Evolutionary conservation across 64 coral and sea anemone species (phyloP).

Genomic region (Actinia tenebrosa): DNA sequence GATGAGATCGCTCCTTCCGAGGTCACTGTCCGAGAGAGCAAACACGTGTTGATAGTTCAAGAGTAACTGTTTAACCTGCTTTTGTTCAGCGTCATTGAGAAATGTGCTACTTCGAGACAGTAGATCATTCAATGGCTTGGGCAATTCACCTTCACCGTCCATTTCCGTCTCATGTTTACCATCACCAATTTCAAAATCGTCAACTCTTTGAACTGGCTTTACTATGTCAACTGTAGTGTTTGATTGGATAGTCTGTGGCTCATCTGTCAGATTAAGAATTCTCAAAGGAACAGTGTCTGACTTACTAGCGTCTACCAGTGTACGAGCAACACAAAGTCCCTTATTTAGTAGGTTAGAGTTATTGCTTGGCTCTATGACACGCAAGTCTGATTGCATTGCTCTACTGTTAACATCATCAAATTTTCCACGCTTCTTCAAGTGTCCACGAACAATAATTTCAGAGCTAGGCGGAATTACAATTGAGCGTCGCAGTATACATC

Average conservation of each 20-base stretch:
- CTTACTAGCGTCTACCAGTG: background rate
- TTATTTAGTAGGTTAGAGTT: background rate
- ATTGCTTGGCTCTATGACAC: background rate
- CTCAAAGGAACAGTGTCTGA: background rate
- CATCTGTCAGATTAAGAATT: conserved; percentile 7
- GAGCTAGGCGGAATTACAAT: conserved; percentile 14
- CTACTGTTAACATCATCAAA: background rate
- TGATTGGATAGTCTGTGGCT: conserved; percentile 15
- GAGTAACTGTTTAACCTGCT: background rate
- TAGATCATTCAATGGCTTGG: conserved; percentile 14
- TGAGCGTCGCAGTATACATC: conserved; percentile 7
- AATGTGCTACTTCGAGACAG: conserved; percentile 4
- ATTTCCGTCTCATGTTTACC: background rate
- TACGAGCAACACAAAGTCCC: conserved; percentile 26
- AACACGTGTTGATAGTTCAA: background rate
- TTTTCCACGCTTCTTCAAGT: conserved; percentile 7
- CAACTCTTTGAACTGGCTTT: conserved; percentile 11
- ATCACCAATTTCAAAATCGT: background rate
- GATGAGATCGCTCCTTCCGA: conserved; percentile 12
- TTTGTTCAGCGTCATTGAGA: conserved; percentile 11
- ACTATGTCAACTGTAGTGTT: conserved; percentile 26
- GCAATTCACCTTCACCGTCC: conserved; percentile 16
- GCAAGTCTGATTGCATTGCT: conserved; percentile 3
- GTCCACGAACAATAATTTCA: conserved; percentile 6
- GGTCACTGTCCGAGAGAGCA: background rate